Conservation (phyloP, 2,113 vertebrate genomes). For the Microcebus griseorufus region DNA sequence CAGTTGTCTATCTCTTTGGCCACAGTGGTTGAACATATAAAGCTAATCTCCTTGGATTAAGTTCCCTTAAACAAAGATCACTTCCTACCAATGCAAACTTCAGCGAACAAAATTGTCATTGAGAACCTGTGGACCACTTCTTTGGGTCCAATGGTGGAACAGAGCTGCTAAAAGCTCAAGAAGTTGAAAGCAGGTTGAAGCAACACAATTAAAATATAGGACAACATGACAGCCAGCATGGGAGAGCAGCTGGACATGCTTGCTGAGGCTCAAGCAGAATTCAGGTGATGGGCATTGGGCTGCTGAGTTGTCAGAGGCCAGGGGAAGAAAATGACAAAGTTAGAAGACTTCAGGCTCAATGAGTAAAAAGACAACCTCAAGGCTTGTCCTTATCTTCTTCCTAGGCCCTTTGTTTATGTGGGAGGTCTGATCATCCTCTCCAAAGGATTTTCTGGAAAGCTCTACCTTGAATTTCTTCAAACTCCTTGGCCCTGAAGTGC, state of each 20-base stretch:
- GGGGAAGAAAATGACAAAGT: neutral
- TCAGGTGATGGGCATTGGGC: neutral
- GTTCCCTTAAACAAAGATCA: neutral
- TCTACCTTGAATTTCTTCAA: neutral
- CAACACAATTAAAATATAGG: neutral
- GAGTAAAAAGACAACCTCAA: neutral
- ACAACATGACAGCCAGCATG: neutral
- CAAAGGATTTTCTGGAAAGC: conserved; percentile 4
- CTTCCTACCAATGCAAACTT: neutral
- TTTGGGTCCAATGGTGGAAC: neutral
- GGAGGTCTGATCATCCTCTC: neutral
- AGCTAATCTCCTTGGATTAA: neutral
- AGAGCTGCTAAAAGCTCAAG: neutral
- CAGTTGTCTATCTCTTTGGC: neutral
- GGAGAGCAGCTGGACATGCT: neutral
- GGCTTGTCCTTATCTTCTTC: neutral
- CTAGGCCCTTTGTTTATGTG: neutral
- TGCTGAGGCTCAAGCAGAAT: neutral
- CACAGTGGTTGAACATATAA: neutral
- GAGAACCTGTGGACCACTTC: neutral
- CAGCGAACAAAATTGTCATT: neutral
- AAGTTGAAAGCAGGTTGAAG: neutral
- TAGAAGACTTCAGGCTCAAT: neutral
- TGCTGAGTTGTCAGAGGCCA: neutral
- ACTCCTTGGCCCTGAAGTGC: neutral